Percentiles rank a stretch among this genome's conserved stretches.
Conservation (phyloP, 2,797 vertebrate species). For the Mustela erminea region DNA sequence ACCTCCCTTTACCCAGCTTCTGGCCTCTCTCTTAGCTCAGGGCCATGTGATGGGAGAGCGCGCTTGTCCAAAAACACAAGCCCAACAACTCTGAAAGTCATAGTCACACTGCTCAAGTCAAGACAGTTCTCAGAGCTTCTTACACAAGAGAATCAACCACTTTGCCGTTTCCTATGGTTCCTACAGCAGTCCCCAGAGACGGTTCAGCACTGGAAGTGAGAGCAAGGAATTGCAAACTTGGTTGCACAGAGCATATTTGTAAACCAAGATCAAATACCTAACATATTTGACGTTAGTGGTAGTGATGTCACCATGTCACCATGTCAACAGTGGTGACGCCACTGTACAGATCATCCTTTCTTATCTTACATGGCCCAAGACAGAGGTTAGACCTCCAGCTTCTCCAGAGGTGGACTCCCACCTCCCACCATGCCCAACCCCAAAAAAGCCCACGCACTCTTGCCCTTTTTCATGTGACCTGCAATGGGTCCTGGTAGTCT, state of each 20-base stretch:
- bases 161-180: not conserved
- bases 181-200: not conserved
- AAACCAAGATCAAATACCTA: not conserved
- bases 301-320: too few species aligned
- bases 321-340: not conserved
- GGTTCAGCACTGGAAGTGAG: not conserved
- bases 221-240: not conserved
- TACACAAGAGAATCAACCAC: not conserved
- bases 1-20: not conserved
- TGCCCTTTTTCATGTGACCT: not conserved
- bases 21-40: not conserved
- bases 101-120: not conserved
- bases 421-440: not conserved
- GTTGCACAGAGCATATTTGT: not conserved
- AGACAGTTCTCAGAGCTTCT: not conserved
- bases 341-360: not conserved
- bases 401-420: not conserved
- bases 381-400: not conserved
- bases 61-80: not conserved
- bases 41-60: accelerated
- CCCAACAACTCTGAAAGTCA: not conserved
- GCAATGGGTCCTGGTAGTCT: too few species aligned
- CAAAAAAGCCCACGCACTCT: too few species aligned
- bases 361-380: not conserved
- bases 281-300: too few species aligned